Percentiles rank a stretch among this genome's conserved stretches.
phyloP scores from a whole-genome alignment of 1,140 invertebrate species.

The Adelges cooleyi region DNA sequence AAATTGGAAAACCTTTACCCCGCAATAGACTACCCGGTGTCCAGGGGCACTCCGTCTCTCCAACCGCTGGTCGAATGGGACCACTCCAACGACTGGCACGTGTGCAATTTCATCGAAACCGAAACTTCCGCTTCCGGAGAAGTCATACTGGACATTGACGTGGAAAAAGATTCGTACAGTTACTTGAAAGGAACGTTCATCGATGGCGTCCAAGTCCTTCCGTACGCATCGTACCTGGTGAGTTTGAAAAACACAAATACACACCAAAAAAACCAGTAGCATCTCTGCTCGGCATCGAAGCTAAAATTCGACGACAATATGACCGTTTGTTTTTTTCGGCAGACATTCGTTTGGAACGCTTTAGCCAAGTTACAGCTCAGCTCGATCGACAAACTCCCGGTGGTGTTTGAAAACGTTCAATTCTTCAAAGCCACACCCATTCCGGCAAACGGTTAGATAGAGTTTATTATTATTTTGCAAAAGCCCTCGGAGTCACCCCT shows the following conservation, averaged over 20 bases:
- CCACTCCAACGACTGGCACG: constrained; percentile 42
- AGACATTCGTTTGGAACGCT: constrained; percentile 20
- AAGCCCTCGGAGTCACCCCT: not conserved
- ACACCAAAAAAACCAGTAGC: too few species aligned
- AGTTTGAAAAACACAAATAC: too few species aligned
- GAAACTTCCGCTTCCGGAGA: not conserved
- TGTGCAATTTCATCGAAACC: constrained; percentile 9
- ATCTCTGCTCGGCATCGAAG: too few species aligned
- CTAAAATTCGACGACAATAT: too few species aligned
- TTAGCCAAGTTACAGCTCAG: constrained; percentile 13
- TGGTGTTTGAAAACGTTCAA: constrained; percentile 23
- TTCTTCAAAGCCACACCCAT: not conserved
- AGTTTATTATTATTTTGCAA: too few species aligned
- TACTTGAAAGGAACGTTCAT: not conserved
- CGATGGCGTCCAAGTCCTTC: constrained; percentile 8
- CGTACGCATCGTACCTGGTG: constrained; percentile 23
- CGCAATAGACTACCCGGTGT: constrained; percentile 53
- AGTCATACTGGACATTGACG: not conserved
- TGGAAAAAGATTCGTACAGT: not conserved
- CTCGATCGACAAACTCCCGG: not conserved
- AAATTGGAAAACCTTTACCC: constrained; percentile 51
- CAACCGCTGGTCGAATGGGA: constrained; percentile 59
- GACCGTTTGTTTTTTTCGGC: too few species aligned
- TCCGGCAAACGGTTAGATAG: not conserved
- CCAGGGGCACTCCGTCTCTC: constrained; percentile 58